Base-by-base conservation (phyloP, 2,888 invertebrate species). In the Serrognathus titanus region DNA sequence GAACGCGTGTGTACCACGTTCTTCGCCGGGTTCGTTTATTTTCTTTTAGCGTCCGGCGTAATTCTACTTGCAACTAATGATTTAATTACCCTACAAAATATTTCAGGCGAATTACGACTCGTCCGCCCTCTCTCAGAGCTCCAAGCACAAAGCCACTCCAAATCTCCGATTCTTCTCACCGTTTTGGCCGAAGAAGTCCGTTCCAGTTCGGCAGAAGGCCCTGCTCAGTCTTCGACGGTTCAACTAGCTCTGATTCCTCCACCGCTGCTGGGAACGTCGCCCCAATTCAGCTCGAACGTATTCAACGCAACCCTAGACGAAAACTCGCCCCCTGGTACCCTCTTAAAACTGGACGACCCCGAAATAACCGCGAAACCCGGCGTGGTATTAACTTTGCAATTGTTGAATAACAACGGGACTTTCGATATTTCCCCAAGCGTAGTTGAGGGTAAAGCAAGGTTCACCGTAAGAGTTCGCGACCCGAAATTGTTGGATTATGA, bases 371-470 rank as follows among this genome's bases (percentile, higher is more conserved):
- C 74, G 1, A 71, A 74, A 60, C 71, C 73, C 11, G 76, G 76
- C 1, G 92, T 92, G 5, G 88, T 92, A 6, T 92, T 94, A 71
- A 87, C 91, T 0, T 78, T 94, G 35, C 84, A 85, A 38, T 76
- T 94, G 62, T 81, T 85, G 10, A 89, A 88, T 57, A 92, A 92
- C 73, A 92, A 92, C 73, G 92, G 89, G 37, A 92, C 92, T 3
- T 97, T 97, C 72, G 93, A 94, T 75, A 87, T 97, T 55, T 83
- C 85, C 5, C 96, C 96, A 0, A 85, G 86, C 36, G 90, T 92
- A 1, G 90, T 90, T 0, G 90, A 92, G 72, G 85, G 90, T 57
- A 84, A 85, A 60, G 85, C 88, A 2, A 87, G 86, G 66, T 95
- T 95, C 72, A 82, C 89, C 51, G 86, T 97, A 61, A 85, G 86